phyloP scores from a whole-genome alignment of 2,888 invertebrate genomes.

The Agrochola lychnidis region DNA sequence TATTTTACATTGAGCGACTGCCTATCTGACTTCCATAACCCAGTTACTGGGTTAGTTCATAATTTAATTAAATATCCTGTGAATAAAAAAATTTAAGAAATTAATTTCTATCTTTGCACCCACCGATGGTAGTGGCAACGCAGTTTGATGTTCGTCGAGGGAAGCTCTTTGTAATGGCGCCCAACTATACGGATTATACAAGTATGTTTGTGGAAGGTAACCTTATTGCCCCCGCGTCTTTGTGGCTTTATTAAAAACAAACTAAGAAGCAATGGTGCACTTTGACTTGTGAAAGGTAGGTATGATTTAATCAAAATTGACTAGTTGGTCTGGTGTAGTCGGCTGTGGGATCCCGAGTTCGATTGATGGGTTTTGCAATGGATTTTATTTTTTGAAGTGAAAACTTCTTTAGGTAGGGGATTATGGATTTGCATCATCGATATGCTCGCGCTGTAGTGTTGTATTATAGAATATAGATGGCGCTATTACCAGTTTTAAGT shows the following conservation, averaged over 20 bases:
- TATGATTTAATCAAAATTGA: constrained; percentile 8
- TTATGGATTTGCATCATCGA: too few relatives aligned
- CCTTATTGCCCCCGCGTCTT: constrained; percentile 54
- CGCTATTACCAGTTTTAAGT: too few relatives aligned
- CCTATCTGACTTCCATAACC: too few relatives aligned
- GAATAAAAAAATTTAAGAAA: background rate
- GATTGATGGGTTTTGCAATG: background rate
- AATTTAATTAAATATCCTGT: background rate
- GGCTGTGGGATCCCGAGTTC: background rate
- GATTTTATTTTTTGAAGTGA: background rate
- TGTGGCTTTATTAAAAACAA: constrained; percentile 58
- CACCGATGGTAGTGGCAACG: constrained; percentile 65
- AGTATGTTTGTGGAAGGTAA: constrained; percentile 64
- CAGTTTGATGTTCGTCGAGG: constrained; percentile 66
- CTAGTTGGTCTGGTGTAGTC: background rate
- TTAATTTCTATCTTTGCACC: background rate
- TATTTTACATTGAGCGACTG: too few relatives aligned
- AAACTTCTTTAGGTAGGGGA: too few relatives aligned
- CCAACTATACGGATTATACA: constrained; percentile 73
- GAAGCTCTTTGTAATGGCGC: constrained; percentile 69
- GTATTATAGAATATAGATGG: too few relatives aligned
- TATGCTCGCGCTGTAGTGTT: too few relatives aligned
- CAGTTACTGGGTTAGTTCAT: background rate
- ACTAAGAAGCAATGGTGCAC: constrained; percentile 13
- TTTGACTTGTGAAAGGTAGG: constrained; percentile 3